Evolutionary conservation across 2,113 vertebrate genomes (phyloP).

Genomic region (Stigmatopora argus): DNA sequence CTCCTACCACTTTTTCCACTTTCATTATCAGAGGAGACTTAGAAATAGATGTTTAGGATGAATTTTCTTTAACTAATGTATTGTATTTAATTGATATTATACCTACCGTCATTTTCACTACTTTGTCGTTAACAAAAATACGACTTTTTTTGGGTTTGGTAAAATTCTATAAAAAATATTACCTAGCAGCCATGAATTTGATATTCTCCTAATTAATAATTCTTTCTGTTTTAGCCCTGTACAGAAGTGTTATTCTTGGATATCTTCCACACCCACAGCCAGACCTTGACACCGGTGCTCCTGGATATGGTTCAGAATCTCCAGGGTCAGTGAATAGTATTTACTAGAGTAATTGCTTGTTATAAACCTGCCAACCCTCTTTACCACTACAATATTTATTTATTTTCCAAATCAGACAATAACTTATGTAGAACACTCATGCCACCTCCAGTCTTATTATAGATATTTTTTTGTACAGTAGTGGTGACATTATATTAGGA

Average conservation of each 20-base stretch:
- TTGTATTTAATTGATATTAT: not conserved
- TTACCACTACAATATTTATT: not conserved
- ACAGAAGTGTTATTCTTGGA: constrained; percentile 97
- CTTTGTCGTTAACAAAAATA: not conserved
- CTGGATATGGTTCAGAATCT: constrained; percentile 91
- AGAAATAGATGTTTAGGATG: no score
- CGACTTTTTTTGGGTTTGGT: not conserved
- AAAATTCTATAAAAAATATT: not conserved
- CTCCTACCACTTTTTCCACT: no score
- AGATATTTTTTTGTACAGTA: no score
- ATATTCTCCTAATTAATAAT: not conserved
- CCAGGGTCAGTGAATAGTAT: constrained; percentile 75
- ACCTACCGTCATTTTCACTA: not conserved
- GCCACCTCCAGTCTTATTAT: not conserved
- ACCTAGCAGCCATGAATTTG: not conserved
- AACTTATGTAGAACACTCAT: not conserved
- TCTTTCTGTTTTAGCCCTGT: constrained; percentile 76
- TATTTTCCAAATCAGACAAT: not conserved
- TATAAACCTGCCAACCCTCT: not conserved
- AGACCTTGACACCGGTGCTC: constrained; percentile 88
- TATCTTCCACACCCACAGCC: constrained; percentile 95
- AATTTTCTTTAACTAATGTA: no score
- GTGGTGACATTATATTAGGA: no score
- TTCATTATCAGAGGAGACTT: no score
- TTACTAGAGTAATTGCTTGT: not conserved